These are phyloP conservation scores for Dermolepida albohirtum DNA, from an alignment of 2,888 invertebrate genomes.

Conservation along the genomic window DNA sequence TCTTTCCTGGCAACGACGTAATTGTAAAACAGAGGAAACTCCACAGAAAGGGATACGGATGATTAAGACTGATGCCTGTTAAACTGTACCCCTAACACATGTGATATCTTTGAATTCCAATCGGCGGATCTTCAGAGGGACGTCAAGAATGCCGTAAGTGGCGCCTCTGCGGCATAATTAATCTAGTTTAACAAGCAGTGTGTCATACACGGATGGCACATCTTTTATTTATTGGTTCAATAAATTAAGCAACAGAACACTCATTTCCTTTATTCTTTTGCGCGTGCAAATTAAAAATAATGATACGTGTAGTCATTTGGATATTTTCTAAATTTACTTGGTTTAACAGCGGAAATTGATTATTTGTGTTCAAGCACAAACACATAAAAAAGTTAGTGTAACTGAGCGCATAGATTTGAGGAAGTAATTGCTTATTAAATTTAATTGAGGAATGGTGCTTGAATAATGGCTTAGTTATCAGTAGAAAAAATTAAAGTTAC, in stretches of 20 bases:
- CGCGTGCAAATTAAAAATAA: conserved; percentile 33
- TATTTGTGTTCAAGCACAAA: no score
- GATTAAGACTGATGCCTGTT: conserved; percentile 47
- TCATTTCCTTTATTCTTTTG: conserved; percentile 25
- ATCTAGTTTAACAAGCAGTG: conserved; percentile 18
- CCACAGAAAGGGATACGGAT: conserved; percentile 47
- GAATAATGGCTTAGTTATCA: no score
- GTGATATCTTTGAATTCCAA: conserved; percentile 40
- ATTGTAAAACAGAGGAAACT: conserved; percentile 15
- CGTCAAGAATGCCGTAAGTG: conserved; percentile 16
- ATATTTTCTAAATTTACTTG: background rate
- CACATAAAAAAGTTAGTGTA: no score
- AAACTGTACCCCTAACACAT: conserved; percentile 46
- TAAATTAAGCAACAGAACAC: conserved; percentile 31
- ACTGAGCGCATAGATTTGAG: no score
- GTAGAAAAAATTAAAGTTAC: no score
- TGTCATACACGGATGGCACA: conserved; percentile 27
- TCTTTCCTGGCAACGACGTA: background rate
- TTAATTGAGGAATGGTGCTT: no score
- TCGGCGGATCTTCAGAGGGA: conserved; percentile 35
- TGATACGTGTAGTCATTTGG: conserved; percentile 4
- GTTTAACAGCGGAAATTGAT: background rate
- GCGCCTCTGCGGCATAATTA: conserved; percentile 35
- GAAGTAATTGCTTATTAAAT: no score
- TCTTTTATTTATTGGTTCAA: conserved; percentile 23